phyloP scores from a whole-genome alignment of 2,888 invertebrate species.

The Branchellion lobata region DNA sequence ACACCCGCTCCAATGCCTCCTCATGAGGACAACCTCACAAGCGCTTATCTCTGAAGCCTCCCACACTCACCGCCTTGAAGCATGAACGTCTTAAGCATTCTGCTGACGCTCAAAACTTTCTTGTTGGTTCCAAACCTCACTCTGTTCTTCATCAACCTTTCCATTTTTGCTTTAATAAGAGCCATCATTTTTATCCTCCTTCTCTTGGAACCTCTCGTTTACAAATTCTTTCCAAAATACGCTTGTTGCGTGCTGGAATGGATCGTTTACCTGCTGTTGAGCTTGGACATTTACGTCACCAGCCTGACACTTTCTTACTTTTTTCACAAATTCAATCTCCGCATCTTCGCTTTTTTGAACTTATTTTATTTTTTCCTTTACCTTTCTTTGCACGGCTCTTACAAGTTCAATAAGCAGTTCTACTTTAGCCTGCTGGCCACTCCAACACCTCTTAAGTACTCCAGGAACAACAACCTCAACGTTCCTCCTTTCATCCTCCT shows the following conservation, averaged over 20 bases:
- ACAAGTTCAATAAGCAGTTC: background rate
- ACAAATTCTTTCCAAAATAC: background rate
- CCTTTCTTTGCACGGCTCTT: background rate
- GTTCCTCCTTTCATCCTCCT: background rate
- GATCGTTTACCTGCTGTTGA: background rate
- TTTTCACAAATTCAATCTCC: background rate
- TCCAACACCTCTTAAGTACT: background rate
- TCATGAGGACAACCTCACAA: too few relatives aligned
- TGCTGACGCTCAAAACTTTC: background rate
- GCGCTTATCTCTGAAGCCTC: too few relatives aligned
- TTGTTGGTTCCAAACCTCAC: background rate
- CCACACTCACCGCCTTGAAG: too few relatives aligned
- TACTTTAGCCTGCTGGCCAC: background rate
- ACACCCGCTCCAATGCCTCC: too few relatives aligned
- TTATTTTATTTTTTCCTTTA: background rate
- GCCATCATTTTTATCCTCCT: background rate
- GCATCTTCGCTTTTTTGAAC: background rate
- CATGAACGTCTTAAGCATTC: background rate
- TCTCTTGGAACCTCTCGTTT: background rate
- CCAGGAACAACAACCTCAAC: conserved; percentile 1
- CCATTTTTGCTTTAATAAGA: background rate
- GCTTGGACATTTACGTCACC: background rate
- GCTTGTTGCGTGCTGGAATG: background rate
- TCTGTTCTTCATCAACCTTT: background rate
- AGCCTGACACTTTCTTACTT: conserved; percentile 3